Evolutionary conservation across 2,888 invertebrate species (phyloP), one percentile per base, ranked within the genome.

Genomic region (Mactromeris polynyma): DNA sequence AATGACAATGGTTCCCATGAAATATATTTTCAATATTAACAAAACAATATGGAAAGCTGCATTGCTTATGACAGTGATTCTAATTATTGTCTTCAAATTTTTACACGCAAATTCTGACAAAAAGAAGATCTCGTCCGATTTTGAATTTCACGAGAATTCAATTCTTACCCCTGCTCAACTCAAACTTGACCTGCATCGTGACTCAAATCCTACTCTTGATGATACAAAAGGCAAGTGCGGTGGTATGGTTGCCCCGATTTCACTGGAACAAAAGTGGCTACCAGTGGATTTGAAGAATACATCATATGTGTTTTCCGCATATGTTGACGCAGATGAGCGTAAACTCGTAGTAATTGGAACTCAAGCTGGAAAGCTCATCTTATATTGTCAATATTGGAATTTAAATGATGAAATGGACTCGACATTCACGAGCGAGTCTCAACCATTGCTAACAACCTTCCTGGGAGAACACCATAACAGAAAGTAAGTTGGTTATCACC

Each of bases 231-330:
- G n/a, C 26, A 21, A 9, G 21, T 64, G 58, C 7, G 9, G 26
- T 26, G 26, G 7, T 26, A 26, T 26, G 2, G 21, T 1, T 3
- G 26, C 58, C 1, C 58, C 58, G 58, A 26, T 4, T 4, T 2
- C 58, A n/a, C n/a, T 26, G 26, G 26, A 9, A 64, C 58, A 46
- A 9, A 31, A 51, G 2, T 81, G 81, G 81, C 26, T 58, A 4
- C 58, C 81, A 1, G 81, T 81, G 36, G 58, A 81, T 33, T 21
- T 38, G 21, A 19, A 58, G 0, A 58, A 38, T 4, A 58, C 4
- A 36, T n/a, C 33, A n/a, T 81, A 26, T 6, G 58, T 81, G 14
- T 81, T 36, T 58, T 81, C 81, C 2, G 81, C 81, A 58, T 81
- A 36, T 36, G 21, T 42, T 21, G 33, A 51, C 4, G 42, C 58